Conservation (phyloP, 1,140 invertebrate genomes). For the Drosophila sechellia region DNA sequence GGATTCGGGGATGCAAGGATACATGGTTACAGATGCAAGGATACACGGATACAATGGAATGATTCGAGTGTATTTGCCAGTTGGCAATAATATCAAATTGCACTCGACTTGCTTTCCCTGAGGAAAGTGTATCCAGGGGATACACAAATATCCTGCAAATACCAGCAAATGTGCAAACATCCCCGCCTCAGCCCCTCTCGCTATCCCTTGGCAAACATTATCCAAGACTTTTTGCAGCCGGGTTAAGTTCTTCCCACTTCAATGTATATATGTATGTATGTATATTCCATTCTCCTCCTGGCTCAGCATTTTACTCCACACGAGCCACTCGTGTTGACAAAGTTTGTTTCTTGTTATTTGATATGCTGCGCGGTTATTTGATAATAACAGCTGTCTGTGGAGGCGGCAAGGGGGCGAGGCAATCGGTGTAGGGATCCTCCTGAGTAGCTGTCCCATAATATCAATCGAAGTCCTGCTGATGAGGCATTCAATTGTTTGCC, state of each 20-base stretch:
- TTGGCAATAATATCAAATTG: slow-evolving; percentile 83
- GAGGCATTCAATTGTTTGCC: slow-evolving; percentile 67
- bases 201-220: slow-evolving; percentile 53
- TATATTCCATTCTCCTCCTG: slow-evolving; percentile 2
- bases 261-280: not conserved
- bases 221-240: slow-evolving; percentile 66
- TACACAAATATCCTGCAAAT: slow-evolving; percentile 80
- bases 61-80: slow-evolving; percentile 73
- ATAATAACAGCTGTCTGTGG: slow-evolving; percentile 72
- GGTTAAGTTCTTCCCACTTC: slow-evolving; percentile 9
- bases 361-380: slow-evolving; percentile 76
- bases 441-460: slow-evolving; percentile 46
- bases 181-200: not conserved
- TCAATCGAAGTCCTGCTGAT: slow-evolving; percentile 71
- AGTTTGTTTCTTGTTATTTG: slow-evolving; percentile 75
- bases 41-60: slow-evolving; percentile 26
- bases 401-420: not conserved
- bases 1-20: not conserved
- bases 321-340: slow-evolving; percentile 57
- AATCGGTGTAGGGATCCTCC: not conserved
- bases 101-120: slow-evolving; percentile 58
- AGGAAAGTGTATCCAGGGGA: slow-evolving; percentile 42
- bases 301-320: slow-evolving; percentile 54
- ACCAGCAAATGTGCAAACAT: slow-evolving; percentile 80
- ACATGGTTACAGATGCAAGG: slow-evolving; percentile 15